These are phyloP conservation scores for Hermaeophaga mercurialis DNA, from an alignment of 2,888 invertebrate genomes.

Conservation along the genomic window DNA sequence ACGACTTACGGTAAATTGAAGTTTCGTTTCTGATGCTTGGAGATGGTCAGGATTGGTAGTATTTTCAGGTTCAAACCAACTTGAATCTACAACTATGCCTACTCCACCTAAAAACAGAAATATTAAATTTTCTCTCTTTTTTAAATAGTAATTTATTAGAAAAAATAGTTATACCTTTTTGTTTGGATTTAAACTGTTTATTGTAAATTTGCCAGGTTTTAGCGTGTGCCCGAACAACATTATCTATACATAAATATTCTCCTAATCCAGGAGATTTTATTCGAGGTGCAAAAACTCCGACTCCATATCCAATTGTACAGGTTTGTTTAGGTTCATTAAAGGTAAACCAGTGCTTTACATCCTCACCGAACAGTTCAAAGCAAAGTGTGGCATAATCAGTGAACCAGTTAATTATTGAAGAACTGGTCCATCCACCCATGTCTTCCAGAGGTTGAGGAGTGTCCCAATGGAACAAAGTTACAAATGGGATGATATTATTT, in stretches of 20 bases:
- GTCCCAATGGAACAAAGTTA: constrained; percentile 25
- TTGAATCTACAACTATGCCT: constrained; percentile 17
- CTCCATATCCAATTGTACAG: constrained; percentile 35
- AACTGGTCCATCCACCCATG: constrained; percentile 39
- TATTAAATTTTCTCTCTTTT: not conserved
- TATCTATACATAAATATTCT: constrained; percentile 65
- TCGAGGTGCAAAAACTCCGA: constrained; percentile 10
- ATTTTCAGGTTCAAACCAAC: constrained; percentile 23
- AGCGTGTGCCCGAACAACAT: constrained; percentile 57
- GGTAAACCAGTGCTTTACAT: constrained; percentile 44
- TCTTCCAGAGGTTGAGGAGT: constrained; percentile 15
- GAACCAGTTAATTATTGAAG: constrained; percentile 34
- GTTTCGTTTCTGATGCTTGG: constrained; percentile 22
- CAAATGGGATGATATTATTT: constrained; percentile 20
- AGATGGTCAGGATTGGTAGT: constrained; percentile 7
- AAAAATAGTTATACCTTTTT: not conserved
- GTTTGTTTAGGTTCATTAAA: constrained; percentile 41
- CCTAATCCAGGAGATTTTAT: constrained; percentile 11
- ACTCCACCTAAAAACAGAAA: not conserved
- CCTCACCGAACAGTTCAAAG: constrained; percentile 39
- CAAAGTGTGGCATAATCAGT: constrained; percentile 41
- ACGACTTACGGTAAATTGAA: constrained; percentile 25
- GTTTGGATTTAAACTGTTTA: constrained; percentile 25
- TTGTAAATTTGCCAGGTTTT: constrained; percentile 55
- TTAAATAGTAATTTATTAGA: no score